phyloP scores from a whole-genome alignment of 2,888 invertebrate genomes.

The Hypomecis atomaria region DNA sequence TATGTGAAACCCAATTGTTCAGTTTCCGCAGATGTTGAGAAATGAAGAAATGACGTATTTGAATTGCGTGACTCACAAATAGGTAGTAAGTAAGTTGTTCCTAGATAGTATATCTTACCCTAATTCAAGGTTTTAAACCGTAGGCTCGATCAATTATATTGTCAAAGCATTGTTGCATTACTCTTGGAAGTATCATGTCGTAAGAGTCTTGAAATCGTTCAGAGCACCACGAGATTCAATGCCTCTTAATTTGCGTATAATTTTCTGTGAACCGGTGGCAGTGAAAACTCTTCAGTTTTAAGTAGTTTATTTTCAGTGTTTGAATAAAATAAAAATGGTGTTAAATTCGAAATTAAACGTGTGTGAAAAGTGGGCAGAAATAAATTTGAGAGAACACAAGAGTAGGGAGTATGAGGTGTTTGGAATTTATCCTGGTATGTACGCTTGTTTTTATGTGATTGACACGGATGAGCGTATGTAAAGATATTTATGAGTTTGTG shows the following conservation, averaged over 20 bases:
- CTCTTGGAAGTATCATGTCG: constrained; percentile 40
- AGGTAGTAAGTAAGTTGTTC: constrained; percentile 8
- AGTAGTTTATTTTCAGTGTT: constrained; percentile 14
- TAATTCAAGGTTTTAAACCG: constrained; percentile 24
- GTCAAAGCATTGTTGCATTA: constrained; percentile 46
- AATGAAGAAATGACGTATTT: constrained; percentile 1
- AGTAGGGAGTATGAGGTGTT: constrained; percentile 32
- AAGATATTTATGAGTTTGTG: no score
- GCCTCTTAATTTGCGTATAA: constrained; percentile 52
- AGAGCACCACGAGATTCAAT: constrained; percentile 46
- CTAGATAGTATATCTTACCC: constrained; percentile 20
- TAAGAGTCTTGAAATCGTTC: constrained; percentile 45
- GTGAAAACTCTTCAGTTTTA: constrained; percentile 29
- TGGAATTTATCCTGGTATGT: constrained; percentile 44
- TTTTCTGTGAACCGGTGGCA: constrained; percentile 41
- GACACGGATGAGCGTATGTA: no score
- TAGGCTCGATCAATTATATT: constrained; percentile 25
- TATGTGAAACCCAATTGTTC: constrained; percentile 19
- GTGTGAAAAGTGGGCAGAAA: constrained; percentile 57
- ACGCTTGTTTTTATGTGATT: background rate
- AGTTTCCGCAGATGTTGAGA: constrained; percentile 3
- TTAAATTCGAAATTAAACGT: constrained; percentile 42
- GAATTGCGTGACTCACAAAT: constrained; percentile 6
- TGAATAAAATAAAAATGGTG: constrained; percentile 9
- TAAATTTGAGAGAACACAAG: constrained; percentile 41